A percentile compares a stretch with the other conserved stretches of the same genome.
These are phyloP conservation scores for Boloria selene DNA, from an alignment of 2,888 invertebrate species.

Conservation along the genomic window DNA sequence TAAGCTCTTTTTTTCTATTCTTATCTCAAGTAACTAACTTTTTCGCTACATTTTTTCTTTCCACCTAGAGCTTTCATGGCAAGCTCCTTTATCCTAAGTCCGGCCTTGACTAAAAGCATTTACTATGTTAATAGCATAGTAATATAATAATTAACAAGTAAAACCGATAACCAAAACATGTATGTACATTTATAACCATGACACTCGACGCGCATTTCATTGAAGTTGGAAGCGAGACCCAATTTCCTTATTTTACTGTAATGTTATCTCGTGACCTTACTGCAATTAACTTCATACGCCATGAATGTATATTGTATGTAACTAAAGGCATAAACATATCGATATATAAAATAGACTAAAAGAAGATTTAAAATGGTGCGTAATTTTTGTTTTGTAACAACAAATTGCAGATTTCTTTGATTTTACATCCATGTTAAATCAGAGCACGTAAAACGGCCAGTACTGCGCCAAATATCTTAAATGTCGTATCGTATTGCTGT, in stretches of 20 bases:
- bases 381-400: too few species aligned
- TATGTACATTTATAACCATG: constrained; percentile 5
- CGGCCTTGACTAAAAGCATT: neutral
- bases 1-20: too few species aligned
- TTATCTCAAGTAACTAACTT: too few species aligned
- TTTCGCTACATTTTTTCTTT: too few species aligned
- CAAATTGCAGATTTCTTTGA: too few species aligned
- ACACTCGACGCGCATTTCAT: constrained; percentile 19
- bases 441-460: too few species aligned
- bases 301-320: constrained; percentile 10
- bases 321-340: neutral
- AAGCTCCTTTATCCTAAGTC: too few species aligned
- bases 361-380: too few species aligned
- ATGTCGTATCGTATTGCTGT: too few species aligned
- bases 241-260: constrained; percentile 54
- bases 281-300: constrained; percentile 37
- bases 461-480: too few species aligned
- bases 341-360: neutral
- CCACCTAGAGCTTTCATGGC: too few species aligned
- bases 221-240: constrained; percentile 49
- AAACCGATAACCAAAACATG: neutral
- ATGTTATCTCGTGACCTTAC: constrained; percentile 48
- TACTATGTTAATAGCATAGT: neutral
- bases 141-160: neutral
- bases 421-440: too few species aligned